Conservation (phyloP, 1,140 invertebrate species). For the Ceratina calcarata region DNA sequence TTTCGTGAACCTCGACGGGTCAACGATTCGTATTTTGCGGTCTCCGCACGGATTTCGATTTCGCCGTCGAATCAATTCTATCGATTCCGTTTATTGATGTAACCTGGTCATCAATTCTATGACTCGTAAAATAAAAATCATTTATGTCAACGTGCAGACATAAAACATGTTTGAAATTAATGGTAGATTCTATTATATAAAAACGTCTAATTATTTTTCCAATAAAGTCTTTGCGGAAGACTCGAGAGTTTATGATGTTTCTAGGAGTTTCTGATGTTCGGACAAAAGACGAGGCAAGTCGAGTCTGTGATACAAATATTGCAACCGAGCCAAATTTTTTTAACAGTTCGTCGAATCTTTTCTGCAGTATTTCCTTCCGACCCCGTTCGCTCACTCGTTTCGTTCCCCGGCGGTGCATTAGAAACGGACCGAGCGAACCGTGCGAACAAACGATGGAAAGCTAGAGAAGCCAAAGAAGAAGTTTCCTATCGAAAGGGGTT, state of each 20-base stretch:
- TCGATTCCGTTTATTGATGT: not conserved
- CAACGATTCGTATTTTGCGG: slow-evolving; percentile 51
- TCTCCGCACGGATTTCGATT: slow-evolving; percentile 22
- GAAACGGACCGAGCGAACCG: slow-evolving; percentile 3
- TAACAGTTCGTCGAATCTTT: slow-evolving; percentile 60
- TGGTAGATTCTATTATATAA: too few relatives aligned
- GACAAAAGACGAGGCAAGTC: slow-evolving; percentile 18
- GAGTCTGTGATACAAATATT: slow-evolving; percentile 65
- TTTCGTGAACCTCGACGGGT: slow-evolving; percentile 55
- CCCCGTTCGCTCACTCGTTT: slow-evolving; percentile 4
- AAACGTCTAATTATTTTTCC: too few relatives aligned
- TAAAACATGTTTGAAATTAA: too few relatives aligned
- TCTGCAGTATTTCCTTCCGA: not conserved
- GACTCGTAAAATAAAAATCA: too few relatives aligned
- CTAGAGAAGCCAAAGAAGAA: slow-evolving; percentile 63
- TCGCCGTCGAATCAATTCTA: slow-evolving; percentile 23
- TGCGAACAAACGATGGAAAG: slow-evolving; percentile 53
- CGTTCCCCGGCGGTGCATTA: not conserved
- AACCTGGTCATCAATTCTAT: too few relatives aligned
- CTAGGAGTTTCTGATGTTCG: slow-evolving; percentile 13
- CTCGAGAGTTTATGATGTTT: slow-evolving; percentile 11
- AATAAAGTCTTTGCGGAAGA: too few relatives aligned
- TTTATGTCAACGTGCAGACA: too few relatives aligned
- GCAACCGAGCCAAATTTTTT: slow-evolving; percentile 72
- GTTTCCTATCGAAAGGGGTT: slow-evolving; percentile 63